Evolutionary conservation across 2,888 invertebrate species (phyloP), one percentile per base, ranked within the genome.

Genomic region (Tetanocera ferruginea): DNA sequence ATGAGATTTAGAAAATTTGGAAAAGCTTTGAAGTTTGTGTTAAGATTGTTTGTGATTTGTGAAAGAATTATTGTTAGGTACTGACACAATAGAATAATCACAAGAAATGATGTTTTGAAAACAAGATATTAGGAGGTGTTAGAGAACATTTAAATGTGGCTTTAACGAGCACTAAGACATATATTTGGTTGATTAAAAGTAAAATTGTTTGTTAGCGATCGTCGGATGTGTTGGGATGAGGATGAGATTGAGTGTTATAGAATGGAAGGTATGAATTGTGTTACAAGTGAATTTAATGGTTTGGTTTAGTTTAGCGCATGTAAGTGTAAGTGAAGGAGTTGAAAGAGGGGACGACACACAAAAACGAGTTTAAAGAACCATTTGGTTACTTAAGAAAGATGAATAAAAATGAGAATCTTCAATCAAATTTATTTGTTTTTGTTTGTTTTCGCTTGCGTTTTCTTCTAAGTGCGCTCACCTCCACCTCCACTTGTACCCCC

Each of bases 401-500:
- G 14, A 25, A 43, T 67, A 23, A 43, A 43, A 43, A 43, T 43
- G 1, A 43, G 43, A n/a, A n/a, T 73, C 73, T 78, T 72, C 57
- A 76, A 55, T 74, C 8, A 52, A 76, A 66, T 64, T 34, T 55
- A 60, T 76, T 78, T 60, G 55, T 55, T 57, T 57, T 71, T 31
- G 17, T 57, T 67, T 78, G 28, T 66, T 72, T 62, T 51, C 11
- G n/a, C 37, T 72, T 69, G 66, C 51, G 28, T 62, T 67, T 71
- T 64, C 77, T 81, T 79, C 69, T 80, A 81, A 79, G 69, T 82
- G 80, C 78, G 79, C 83, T 83, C 81, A 85, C 80, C 82, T 83
- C 82, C 80, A 76, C 79, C 49, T 28, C 77, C 76, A 75, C 80
- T 57, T 76, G 76, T 76, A 78, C 78, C 79, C 78, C 67, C 78